Base-by-base conservation (phyloP, 2,797 vertebrate species). In the Xerus rutilus region DNA sequence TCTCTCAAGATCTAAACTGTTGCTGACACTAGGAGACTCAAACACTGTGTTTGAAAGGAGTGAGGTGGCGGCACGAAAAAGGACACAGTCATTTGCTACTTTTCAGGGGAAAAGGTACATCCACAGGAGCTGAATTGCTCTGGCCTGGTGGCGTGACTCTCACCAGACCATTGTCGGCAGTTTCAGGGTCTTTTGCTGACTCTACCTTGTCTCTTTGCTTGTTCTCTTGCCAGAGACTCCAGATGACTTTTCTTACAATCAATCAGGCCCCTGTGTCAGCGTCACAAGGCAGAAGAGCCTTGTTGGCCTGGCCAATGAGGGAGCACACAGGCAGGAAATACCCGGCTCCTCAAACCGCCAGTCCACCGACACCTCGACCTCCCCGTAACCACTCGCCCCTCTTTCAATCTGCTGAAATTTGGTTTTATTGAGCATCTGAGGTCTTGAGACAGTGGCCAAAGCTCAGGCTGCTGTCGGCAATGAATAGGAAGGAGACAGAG, bases 141-240 rank as follows among this genome's bases (percentile, higher is more conserved):
- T 0, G 67, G 52, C 57, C 1, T 0, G 17, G 39, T 0, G 0
- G 21, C 0, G 0, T 3, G 54, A 28, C 47, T 62, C 91, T 83
- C 6, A 10, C 84, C 20, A 11, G 77, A 57, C 45, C 21, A 2
- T 15, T 64, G 47, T 43, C 64, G 14, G 57, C 6, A 28, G 69
- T 73, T n/a, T 49, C 30, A 2, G 35, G 43, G 52, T 57, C 67
- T 64, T 91, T 7, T 9, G 20, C 54, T 32, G 49, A 23, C 7
- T 0, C 7, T 45, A 0, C 57, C 45, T 83, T 13, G 25, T 64
- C 21, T 72, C 18, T 28, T 76, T 12, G 76, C 52, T 59, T 13
- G 15, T 15, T 86, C 72, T 81, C 54, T 77, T 23, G 12, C 74
- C 59, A 84, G 52, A 72, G 59, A 35, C 57, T n/a, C 57, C 47